These are phyloP conservation scores for Myotis yumanensis DNA, from an alignment of 2,113 vertebrate species.

Conservation along the genomic window DNA sequence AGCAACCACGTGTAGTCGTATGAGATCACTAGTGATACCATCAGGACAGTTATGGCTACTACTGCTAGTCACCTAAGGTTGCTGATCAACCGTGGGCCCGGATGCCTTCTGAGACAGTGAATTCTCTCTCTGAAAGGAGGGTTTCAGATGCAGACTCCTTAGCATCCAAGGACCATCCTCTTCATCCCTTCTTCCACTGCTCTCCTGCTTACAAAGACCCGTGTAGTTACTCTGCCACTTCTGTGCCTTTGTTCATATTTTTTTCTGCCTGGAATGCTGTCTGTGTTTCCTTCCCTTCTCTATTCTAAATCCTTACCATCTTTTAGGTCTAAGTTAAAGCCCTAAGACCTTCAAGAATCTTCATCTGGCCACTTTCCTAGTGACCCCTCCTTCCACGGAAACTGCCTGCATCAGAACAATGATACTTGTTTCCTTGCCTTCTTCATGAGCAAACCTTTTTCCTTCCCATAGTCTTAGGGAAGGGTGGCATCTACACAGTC, in stretches of 20 bases:
- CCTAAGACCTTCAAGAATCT: background rate
- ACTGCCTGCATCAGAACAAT: background rate
- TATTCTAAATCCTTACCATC: background rate
- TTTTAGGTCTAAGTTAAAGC: background rate
- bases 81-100: too few species aligned
- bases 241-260: background rate
- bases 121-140: background rate
- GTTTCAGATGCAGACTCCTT: background rate
- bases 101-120: background rate
- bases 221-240: background rate
- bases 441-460: background rate
- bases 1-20: background rate
- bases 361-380: background rate
- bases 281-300: background rate
- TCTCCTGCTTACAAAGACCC: background rate
- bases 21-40: background rate
- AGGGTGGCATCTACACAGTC: background rate
- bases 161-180: background rate
- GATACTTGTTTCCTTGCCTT: background rate
- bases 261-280: background rate
- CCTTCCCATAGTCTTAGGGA: background rate
- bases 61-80: background rate
- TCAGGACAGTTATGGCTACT: background rate
- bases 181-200: background rate
- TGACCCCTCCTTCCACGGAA: background rate